These are phyloP conservation scores for Lacanobia wlatinum DNA, from an alignment of 2,888 invertebrate species.

Conservation along the genomic window DNA sequence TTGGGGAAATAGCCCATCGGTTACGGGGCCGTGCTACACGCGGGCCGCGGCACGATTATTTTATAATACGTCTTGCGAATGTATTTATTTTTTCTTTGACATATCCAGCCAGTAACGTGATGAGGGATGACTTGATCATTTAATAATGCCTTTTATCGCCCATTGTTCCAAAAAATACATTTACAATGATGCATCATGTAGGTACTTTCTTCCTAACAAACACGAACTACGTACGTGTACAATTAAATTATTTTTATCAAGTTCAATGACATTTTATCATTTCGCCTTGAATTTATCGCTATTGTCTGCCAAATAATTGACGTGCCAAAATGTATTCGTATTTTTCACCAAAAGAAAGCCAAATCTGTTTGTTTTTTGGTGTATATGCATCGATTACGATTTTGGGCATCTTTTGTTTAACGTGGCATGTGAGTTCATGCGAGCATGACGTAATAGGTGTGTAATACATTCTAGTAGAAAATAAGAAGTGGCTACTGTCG, in stretches of 20 bases:
- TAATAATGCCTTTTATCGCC: constrained; percentile 40
- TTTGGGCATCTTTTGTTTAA: constrained; percentile 18
- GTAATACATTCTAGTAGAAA: constrained; percentile 52
- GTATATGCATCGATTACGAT: neutral
- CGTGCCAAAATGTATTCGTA: constrained; percentile 55
- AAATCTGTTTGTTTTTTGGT: constrained; percentile 33
- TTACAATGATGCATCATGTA: constrained; percentile 18
- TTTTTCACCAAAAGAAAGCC: constrained; percentile 40
- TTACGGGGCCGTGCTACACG: constrained; percentile 71
- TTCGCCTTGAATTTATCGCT: constrained; percentile 85
- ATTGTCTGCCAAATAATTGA: constrained; percentile 76
- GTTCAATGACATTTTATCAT: constrained; percentile 87
- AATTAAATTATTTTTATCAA: constrained; percentile 80
- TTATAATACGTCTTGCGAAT: neutral
- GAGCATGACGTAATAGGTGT: constrained; percentile 44
- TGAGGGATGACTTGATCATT: constrained; percentile 12
- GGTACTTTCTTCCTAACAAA: constrained; percentile 33
- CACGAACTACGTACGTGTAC: constrained; percentile 40
- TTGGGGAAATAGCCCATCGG: constrained; percentile 82
- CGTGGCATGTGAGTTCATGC: constrained; percentile 22
- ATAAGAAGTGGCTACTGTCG: constrained; percentile 39
- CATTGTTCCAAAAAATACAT: constrained; percentile 47
- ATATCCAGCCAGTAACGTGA: neutral
- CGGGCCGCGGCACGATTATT: constrained; percentile 25
- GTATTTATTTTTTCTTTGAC: constrained; percentile 5